Conservation (phyloP, 2,797 vertebrate species). For the Gadopsis bispinosus region DNA sequence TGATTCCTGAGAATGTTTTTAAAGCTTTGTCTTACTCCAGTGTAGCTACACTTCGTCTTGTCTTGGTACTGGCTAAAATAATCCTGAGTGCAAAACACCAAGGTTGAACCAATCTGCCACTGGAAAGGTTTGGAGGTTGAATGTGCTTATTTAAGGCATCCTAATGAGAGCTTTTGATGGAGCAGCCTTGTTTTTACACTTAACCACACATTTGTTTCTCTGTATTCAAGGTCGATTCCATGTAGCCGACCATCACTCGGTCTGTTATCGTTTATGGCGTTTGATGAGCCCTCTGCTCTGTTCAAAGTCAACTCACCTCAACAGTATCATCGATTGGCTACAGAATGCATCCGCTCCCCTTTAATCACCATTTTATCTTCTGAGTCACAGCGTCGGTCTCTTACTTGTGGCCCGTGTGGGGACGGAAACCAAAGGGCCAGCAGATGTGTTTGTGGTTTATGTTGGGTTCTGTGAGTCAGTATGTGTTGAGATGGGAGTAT, state of each 20-base stretch:
- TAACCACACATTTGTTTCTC: constrained; percentile 34
- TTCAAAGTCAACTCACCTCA: constrained; percentile 50
- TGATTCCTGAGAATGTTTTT: not conserved
- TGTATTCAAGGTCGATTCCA: constrained; percentile 12
- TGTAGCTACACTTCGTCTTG: not conserved
- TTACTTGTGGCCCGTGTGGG: constrained; percentile 54
- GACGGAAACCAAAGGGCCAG: constrained; percentile 42
- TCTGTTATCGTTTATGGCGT: constrained; percentile 34
- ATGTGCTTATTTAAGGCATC: constrained; percentile 7
- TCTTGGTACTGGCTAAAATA: not conserved
- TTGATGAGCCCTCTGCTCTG: constrained; percentile 25
- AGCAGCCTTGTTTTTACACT: constrained; percentile 21
- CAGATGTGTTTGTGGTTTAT: constrained; percentile 71
- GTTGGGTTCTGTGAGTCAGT: constrained; percentile 51
- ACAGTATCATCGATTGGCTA: constrained; percentile 37
- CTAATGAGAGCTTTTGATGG: not conserved
- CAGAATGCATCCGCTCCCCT: constrained; percentile 39
- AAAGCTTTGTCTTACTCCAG: not conserved
- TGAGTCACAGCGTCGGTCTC: constrained; percentile 54
- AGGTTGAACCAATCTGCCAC: not conserved
- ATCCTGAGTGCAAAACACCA: not conserved
- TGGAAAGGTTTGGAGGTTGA: constrained; percentile 12
- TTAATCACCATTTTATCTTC: constrained; percentile 56
- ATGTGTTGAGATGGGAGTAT: constrained; percentile 62
- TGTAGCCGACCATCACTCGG: constrained; percentile 9